Conservation (phyloP, 2,113 vertebrate species). For the Triplophysa dalaica region DNA sequence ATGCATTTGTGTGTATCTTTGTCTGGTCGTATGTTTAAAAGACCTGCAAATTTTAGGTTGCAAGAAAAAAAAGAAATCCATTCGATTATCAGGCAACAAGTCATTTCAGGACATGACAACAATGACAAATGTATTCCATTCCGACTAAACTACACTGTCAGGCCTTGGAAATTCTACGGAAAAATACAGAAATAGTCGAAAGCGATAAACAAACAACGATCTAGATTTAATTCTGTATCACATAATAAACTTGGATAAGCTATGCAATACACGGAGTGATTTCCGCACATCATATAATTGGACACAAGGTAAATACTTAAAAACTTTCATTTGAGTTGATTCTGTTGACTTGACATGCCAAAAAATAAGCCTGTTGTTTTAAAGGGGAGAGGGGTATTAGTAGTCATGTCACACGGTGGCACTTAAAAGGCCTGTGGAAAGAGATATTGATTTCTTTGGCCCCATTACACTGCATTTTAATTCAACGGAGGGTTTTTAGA, state of each 20-base stretch:
- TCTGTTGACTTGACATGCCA: constrained; percentile 26
- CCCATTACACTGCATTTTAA: constrained; percentile 62
- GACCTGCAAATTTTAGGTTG: neutral
- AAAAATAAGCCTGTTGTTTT: constrained; percentile 22
- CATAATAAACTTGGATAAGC: neutral
- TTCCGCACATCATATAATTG: constrained; percentile 12
- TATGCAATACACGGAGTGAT: neutral
- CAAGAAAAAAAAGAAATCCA: neutral
- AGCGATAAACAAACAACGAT: neutral
- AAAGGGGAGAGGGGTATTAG: constrained; percentile 58
- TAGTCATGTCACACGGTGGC: constrained; percentile 70
- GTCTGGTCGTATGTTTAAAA: neutral
- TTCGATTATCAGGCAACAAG: neutral
- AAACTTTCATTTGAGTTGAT: constrained; percentile 37
- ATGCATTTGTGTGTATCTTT: constrained; percentile 19
- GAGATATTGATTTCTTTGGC: constrained; percentile 64
- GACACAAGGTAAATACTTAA: constrained; percentile 21
- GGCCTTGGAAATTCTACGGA: neutral
- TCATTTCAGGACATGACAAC: neutral
- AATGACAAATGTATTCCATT: neutral
- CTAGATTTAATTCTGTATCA: neutral
- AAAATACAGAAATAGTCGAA: neutral
- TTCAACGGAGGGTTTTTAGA: constrained; percentile 50
- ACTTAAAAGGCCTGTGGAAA: constrained; percentile 62
- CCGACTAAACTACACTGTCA: neutral